Base-by-base conservation (phyloP, 2,888 invertebrate genomes). In the Dolomedes plantarius region DNA sequence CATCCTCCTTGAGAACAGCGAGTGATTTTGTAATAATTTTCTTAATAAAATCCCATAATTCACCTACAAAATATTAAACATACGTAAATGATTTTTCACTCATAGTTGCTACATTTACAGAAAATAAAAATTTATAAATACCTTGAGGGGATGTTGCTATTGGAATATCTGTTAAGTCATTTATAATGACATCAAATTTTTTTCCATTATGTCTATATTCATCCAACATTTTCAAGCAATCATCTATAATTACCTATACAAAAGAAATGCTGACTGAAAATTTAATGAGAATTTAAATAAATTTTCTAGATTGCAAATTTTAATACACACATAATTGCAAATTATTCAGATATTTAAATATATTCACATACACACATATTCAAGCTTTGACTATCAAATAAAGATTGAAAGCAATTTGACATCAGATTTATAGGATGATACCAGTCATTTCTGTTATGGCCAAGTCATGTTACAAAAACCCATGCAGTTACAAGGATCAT, bases 161-260 rank as follows among this genome's bases (percentile, higher is more conserved):
- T 13, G 97, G 97, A 89, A 97, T 96, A 91, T 98, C 98, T 0
- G 98, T 98, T 88, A 98, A 93, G 91, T 98, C 98, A 1, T 97
- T 97, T 91, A 98, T 97, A 36, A 98, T 95, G 90, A 95, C 97
- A 92, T 98, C 98, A 90, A 97, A 97, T 90, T 94, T 95, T 89
- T 94, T 94, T n/a, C 95, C 95, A 11, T 89, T 89, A 23, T 88
- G 85, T 16, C 95, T 94, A 91, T 95, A 96, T 88, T 96, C 94
- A 64, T 93, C 93, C 88, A 98, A 93, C 0, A 95, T 94, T 89
- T 95, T 93, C 91, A 97, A 94, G 91, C 98, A 98, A 92, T 98
- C 97, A 74, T 95, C 97, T 39, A 97, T 94, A 89, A 97, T 94
- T 88, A 97, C 96, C 96, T 96, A 91, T 71, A 91, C 5, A 91